phyloP scores from a whole-genome alignment of 1,140 invertebrate species.

The Drosophila micromelanica region DNA sequence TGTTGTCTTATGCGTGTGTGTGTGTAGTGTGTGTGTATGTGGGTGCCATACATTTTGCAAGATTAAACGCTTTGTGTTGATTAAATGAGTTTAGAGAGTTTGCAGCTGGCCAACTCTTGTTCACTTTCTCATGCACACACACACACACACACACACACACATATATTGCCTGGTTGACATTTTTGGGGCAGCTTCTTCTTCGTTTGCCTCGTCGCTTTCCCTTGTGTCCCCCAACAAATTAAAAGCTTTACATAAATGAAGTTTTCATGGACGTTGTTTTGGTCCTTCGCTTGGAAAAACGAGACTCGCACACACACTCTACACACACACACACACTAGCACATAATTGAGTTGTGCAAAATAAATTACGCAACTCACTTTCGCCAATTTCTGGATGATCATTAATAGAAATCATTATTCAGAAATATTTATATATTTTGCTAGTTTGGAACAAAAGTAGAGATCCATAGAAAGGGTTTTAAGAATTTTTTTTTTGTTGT shows the following conservation, averaged over 20 bases:
- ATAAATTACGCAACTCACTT: slow-evolving; percentile 33
- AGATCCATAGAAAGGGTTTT: too few species aligned
- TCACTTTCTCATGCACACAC: slow-evolving; percentile 18
- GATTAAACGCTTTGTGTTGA: slow-evolving; percentile 73
- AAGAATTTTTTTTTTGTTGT: too few species aligned
- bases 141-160: background rate
- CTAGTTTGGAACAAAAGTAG: background rate
- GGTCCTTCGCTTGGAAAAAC: background rate
- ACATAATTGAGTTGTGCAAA: slow-evolving; percentile 35
- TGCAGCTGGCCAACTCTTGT: slow-evolving; percentile 36
- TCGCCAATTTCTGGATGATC: slow-evolving; percentile 7
- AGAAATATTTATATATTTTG: too few species aligned
- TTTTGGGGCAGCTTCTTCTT: slow-evolving; percentile 28
- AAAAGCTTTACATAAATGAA: slow-evolving; percentile 64
- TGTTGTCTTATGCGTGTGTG: background rate
- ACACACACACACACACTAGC: slow-evolving; percentile 7
- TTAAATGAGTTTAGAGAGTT: slow-evolving; percentile 71
- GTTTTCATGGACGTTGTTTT: slow-evolving; percentile 36
- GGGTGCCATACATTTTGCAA: slow-evolving; percentile 52
- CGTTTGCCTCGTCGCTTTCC: background rate
- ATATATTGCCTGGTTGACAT: slow-evolving; percentile 49
- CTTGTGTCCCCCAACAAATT: slow-evolving; percentile 43
- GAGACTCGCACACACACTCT: background rate
- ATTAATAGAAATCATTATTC: background rate
- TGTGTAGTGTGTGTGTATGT: slow-evolving; percentile 22